Percentiles rank a stretch among this genome's conserved stretches.
Evolutionary conservation across 2,113 vertebrate species (phyloP).

Genomic region (Passer domesticus): DNA sequence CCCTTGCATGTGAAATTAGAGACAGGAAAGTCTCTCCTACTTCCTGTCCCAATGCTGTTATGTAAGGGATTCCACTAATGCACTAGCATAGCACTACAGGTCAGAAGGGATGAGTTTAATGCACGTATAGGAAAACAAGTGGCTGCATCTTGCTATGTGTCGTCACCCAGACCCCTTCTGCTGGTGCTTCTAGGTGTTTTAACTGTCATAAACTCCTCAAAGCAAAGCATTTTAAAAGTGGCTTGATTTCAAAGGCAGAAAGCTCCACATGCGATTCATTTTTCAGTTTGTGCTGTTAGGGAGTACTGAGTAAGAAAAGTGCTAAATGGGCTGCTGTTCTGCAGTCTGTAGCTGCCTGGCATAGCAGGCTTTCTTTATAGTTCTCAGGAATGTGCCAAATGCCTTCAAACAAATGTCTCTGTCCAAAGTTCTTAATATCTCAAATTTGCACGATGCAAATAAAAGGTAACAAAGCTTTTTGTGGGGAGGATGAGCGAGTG

Average conservation of each 20-base stretch:
- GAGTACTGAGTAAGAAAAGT: neutral
- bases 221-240: neutral
- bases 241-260: neutral
- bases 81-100: neutral
- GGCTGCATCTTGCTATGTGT: neutral
- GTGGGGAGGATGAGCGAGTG: neutral
- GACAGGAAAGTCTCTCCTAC: neutral
- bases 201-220: neutral
- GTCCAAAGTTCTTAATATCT: slow-evolving; percentile 44
- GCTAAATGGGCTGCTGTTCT: neutral
- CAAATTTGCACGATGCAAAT: neutral
- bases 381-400: neutral
- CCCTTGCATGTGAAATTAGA: neutral
- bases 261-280: neutral
- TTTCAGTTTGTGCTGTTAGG: neutral
- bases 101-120: neutral
- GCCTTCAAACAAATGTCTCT: slow-evolving; percentile 43
- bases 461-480: slow-evolving; percentile 4
- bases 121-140: neutral
- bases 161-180: neutral
- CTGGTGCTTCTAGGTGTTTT: neutral
- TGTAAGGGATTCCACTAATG: slow-evolving; percentile 18
- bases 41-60: neutral
- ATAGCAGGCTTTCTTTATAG: neutral
- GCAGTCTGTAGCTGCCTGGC: neutral